A percentile compares a stretch with the other conserved stretches of the same genome.
These are phyloP conservation scores for Microplitis demolitor DNA, from an alignment of 1,140 invertebrate genomes.

Conservation along the genomic window DNA sequence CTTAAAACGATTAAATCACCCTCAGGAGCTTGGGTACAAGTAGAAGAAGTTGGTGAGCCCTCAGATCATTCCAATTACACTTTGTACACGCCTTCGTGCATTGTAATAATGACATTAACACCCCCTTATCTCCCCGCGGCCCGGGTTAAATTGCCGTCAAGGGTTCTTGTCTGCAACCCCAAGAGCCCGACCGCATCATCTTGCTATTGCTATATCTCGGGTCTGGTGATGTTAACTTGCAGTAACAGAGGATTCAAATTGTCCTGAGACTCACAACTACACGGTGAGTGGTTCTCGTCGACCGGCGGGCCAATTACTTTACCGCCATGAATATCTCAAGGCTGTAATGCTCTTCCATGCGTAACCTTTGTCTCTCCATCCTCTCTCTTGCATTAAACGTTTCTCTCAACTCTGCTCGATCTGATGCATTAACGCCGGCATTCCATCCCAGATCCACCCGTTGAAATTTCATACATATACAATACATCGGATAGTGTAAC, in stretches of 20 bases:
- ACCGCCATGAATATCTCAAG: conserved; percentile 10
- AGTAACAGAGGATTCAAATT: conserved; percentile 2
- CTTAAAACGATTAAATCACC: conserved; percentile 11
- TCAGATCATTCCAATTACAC: conserved; percentile 13
- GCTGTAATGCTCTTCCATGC: conserved; percentile 9
- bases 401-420: neutral
- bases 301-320: conserved; percentile 14
- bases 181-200: neutral
- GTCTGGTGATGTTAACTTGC: neutral
- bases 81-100: neutral
- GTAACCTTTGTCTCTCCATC: conserved; percentile 1
- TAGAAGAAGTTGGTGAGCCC: neutral
- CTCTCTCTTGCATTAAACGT: too few relatives aligned
- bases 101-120: conserved; percentile 20
- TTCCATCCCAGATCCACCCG: neutral
- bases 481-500: too few relatives aligned
- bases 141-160: neutral
- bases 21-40: neutral
- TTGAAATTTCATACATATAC: too few relatives aligned
- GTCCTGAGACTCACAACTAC: neutral
- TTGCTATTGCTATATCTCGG: neutral
- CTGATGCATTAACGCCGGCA: neutral
- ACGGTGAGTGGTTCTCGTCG: neutral
- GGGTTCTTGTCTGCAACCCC: conserved; percentile 9
- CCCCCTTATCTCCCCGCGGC: neutral